Evolutionary conservation across 2,888 invertebrate genomes (phyloP).

Genomic region (Trichogramma dendrolimi): DNA sequence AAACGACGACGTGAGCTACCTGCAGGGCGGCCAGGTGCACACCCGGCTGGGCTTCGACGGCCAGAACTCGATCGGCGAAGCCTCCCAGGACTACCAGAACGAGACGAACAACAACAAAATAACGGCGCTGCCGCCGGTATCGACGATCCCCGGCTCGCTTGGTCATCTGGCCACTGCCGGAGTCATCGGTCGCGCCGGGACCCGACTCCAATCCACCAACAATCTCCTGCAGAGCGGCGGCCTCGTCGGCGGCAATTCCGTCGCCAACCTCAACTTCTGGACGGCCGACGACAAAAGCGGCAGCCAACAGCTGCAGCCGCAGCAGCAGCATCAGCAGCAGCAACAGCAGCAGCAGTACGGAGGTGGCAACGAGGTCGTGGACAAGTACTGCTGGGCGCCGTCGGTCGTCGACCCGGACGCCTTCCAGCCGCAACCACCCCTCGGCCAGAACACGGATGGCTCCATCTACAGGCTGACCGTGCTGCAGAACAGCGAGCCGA

Average conservation of each 20-base stretch:
- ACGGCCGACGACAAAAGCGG: slow-evolving; percentile 55
- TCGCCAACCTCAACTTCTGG: slow-evolving; percentile 60
- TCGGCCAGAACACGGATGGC: slow-evolving; percentile 55
- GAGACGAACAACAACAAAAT: slow-evolving; percentile 62
- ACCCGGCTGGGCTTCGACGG: slow-evolving; percentile 35
- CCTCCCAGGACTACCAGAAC: slow-evolving; percentile 49
- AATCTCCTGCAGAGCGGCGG: neutral
- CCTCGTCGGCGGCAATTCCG: slow-evolving; percentile 51
- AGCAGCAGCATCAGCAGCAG: slow-evolving; percentile 38
- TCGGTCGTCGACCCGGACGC: slow-evolving; percentile 44
- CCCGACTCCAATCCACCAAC: slow-evolving; percentile 18
- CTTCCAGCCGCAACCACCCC: slow-evolving; percentile 41
- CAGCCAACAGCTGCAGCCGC: slow-evolving; percentile 27
- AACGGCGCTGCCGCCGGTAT: slow-evolving; percentile 48
- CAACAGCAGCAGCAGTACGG: slow-evolving; percentile 43
- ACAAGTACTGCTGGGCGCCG: slow-evolving; percentile 72
- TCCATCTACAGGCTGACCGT: slow-evolving; percentile 82
- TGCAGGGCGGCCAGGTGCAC: slow-evolving; percentile 3
- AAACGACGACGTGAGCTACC: slow-evolving; percentile 5
- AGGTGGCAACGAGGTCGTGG: slow-evolving; percentile 72
- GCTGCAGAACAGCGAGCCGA: slow-evolving; percentile 65
- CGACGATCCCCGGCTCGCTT: slow-evolving; percentile 48
- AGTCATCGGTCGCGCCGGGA: slow-evolving; percentile 31
- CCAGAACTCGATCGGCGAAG: slow-evolving; percentile 42
- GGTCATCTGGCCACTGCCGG: slow-evolving; percentile 37